phyloP scores from a whole-genome alignment of 2,797 vertebrate species.

The Sebastes trivittatus region DNA sequence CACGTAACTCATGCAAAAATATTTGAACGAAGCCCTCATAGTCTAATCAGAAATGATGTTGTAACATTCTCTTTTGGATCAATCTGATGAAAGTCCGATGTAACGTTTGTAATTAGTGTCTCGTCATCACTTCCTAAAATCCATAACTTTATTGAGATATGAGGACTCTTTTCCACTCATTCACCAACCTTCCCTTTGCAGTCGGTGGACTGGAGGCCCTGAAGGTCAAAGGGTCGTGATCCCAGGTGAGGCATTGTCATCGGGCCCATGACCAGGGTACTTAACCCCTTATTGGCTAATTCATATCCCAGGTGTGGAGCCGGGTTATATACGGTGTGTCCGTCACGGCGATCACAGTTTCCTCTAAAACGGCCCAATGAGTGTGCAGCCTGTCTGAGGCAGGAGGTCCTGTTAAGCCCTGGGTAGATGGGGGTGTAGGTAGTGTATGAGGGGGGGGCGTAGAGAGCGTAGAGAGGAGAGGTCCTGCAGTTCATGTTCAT shows the following conservation, averaged over 20 bases:
- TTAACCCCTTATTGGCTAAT: constrained; percentile 80
- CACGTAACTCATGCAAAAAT: background rate
- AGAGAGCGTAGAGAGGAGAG: constrained; percentile 2
- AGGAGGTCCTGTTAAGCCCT: constrained; percentile 46
- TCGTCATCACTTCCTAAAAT: background rate
- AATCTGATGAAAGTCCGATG: background rate
- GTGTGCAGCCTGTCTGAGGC: constrained; percentile 60
- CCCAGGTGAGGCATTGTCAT: constrained; percentile 83
- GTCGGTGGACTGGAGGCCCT: constrained; percentile 55
- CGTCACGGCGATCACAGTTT: constrained; percentile 75
- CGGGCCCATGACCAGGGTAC: constrained; percentile 74
- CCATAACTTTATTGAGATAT: constrained; percentile 66
- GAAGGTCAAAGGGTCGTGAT: constrained; percentile 58
- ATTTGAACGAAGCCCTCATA: background rate
- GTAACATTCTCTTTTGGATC: background rate
- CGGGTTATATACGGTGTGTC: constrained; percentile 73
- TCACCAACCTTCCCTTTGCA: constrained; percentile 38
- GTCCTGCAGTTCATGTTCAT: constrained; percentile 78
- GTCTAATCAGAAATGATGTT: background rate
- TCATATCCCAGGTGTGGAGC: constrained; percentile 82
- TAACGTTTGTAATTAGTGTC: background rate
- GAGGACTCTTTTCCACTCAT: constrained; percentile 57
- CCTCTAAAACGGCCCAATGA: constrained; percentile 62
- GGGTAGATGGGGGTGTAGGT: background rate
- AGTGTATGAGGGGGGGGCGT: background rate